Percentiles rank a stretch among this genome's conserved stretches.
These are phyloP conservation scores for Ivindomyrus marchei DNA, from an alignment of 2,113 vertebrate species.

Conservation along the genomic window DNA sequence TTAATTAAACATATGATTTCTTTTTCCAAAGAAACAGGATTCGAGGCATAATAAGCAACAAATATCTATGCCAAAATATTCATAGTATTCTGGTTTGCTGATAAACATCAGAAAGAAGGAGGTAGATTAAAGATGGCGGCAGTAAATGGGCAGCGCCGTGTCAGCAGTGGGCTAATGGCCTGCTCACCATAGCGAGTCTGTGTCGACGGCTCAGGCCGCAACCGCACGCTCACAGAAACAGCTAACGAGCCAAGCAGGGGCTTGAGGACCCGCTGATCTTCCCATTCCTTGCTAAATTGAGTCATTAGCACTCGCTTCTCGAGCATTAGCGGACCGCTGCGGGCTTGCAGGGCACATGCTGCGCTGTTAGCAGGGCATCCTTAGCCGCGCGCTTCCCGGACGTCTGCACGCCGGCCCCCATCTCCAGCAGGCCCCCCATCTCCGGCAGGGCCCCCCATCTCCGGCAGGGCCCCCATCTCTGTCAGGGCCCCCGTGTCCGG, in stretches of 20 bases:
- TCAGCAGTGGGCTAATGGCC: not conserved
- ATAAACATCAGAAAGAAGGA: not conserved
- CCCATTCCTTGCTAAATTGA: constrained; percentile 51
- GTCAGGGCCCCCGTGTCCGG: constrained; percentile 30
- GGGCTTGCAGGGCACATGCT: constrained; percentile 29
- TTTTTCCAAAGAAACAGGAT: not conserved
- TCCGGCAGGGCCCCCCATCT: no score
- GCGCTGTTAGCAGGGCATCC: constrained; percentile 44
- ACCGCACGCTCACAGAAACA: not conserved
- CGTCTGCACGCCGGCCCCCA: constrained; percentile 31
- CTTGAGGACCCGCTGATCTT: constrained; percentile 44
- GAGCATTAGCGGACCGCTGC: constrained; percentile 31
- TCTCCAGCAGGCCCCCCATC: constrained; percentile 36
- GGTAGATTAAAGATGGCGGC: not conserved
- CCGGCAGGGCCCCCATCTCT: constrained; percentile 15
- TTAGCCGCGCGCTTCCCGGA: constrained; percentile 52
- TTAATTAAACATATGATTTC: not conserved
- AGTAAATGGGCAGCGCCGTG: not conserved
- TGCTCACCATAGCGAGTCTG: not conserved
- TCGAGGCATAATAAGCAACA: not conserved
- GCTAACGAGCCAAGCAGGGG: constrained; percentile 36
- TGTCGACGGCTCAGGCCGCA: not conserved
- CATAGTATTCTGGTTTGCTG: not conserved
- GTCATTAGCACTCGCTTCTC: constrained; percentile 41
- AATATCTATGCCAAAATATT: not conserved